Evolutionary conservation across 2,888 invertebrate species (phyloP), one percentile per base, ranked within the genome.

Genomic region (Miltochrista miniata): DNA sequence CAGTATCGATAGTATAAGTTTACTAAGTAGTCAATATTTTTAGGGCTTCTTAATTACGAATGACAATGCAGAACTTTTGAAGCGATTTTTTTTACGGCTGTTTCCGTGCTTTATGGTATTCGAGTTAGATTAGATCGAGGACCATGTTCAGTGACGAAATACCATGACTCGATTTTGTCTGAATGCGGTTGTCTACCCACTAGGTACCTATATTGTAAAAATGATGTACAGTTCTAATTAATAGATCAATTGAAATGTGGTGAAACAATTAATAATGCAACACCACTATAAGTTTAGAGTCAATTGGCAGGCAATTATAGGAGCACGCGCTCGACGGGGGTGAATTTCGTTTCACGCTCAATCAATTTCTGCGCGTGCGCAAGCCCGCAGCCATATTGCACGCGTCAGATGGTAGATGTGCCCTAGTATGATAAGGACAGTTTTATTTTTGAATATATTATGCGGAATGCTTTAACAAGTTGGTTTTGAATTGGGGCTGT

Each of bases 311-410:
- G 80, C 85, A 87, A 88, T 90, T 90, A 87, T 71, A 76, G 70
- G 74, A 73, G 80, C 73, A 72, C 75, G 69, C 72, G 74, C 82
- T 72, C 83, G 61, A 79, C 80, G 70, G 89, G 90, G 91, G 90
- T 91, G 90, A 87, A 91, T 91, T 84, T 90, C 69, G 87, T 90
- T 91, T 89, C 88, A 91, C 89, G 90, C 85, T 90, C 90, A 90
- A 90, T 91, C 89, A 88, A 89, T 85, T 90, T 85, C 80, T 76
- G 88, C 90, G 88, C 87, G 84, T 81, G 88, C 79, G 72, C 53
- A 36, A 44, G 57, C 88, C 89, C 89, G 86, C 84, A 88, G 86
- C 88, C 90, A 91, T 90, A 90, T 89, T 90, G 90, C 89, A 88
- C 90, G 87, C 90, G 90, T 87, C 90, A 90, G 83, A 86, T 90